phyloP scores from a whole-genome alignment of 2,797 vertebrate species.

The Propithecus deckenii region DNA sequence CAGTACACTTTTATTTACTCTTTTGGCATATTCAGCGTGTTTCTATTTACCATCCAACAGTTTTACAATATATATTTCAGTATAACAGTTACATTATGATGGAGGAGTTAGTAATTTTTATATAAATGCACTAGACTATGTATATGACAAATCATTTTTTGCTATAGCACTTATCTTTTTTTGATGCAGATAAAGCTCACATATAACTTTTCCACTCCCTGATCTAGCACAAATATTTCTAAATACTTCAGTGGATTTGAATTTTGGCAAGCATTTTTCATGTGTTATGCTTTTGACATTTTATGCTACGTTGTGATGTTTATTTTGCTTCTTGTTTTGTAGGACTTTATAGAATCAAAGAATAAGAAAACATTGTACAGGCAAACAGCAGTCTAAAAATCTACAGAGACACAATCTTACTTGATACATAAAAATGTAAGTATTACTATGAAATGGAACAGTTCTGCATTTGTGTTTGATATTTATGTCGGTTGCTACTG shows the following conservation, averaged over 20 bases:
- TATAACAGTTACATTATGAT: background rate
- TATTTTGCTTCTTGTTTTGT: conserved; percentile 56
- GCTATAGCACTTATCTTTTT: background rate
- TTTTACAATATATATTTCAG: background rate
- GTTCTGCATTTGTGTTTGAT: conserved; percentile 61
- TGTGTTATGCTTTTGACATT: conserved; percentile 64
- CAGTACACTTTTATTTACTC: background rate
- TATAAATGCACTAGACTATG: background rate
- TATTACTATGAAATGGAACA: conserved; percentile 73
- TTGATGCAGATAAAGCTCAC: background rate
- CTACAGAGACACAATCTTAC: conserved; percentile 77
- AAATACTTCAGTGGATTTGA: conserved; percentile 8
- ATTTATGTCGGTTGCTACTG: conserved; percentile 58
- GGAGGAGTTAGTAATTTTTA: conserved; percentile 16
- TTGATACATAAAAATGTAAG: conserved; percentile 75
- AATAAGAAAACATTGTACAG: conserved; percentile 71
- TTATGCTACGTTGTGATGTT: conserved; percentile 62
- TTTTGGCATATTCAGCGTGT: background rate
- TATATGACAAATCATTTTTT: background rate
- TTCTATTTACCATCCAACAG: background rate
- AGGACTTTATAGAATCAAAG: conserved; percentile 70
- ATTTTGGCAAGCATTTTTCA: conserved; percentile 65
- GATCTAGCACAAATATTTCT: conserved; percentile 36
- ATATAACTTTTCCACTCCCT: background rate
- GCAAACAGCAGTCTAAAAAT: conserved; percentile 75